Conservation (phyloP, 2,888 invertebrate species). For the Proisotoma minuta region DNA sequence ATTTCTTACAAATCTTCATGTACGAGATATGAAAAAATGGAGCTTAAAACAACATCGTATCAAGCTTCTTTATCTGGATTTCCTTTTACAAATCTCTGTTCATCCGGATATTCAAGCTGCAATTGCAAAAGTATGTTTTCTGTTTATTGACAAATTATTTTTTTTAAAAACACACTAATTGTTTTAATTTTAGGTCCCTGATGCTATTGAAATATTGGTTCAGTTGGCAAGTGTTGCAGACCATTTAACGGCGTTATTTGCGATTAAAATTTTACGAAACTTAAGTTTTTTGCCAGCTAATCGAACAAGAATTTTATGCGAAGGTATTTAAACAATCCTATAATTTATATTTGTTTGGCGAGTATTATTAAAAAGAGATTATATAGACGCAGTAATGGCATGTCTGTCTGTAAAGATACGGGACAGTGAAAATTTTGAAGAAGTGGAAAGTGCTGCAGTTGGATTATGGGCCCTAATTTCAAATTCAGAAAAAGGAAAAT, state of each 20-base stretch:
- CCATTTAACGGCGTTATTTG: conserved; percentile 39
- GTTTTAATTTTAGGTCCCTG: conserved; percentile 30
- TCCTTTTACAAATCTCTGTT: conserved; percentile 35
- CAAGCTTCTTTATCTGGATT: conserved; percentile 35
- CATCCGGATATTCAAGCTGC: conserved; percentile 38
- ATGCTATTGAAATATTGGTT: conserved; percentile 38
- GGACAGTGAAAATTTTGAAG: conserved; percentile 30
- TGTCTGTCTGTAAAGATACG: conserved; percentile 30
- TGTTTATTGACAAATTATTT: not conserved
- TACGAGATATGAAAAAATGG: conserved; percentile 42
- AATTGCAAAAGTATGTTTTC: conserved; percentile 36
- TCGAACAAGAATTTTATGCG: conserved; percentile 54
- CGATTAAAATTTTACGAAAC: conserved; percentile 57
- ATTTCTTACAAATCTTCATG: conserved; percentile 37
- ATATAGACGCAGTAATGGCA: conserved; percentile 34
- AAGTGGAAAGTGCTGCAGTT: conserved; percentile 36
- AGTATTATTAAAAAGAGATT: no score
- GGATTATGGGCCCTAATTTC: conserved; percentile 42
- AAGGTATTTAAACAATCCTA: conserved; percentile 24
- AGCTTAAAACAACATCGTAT: conserved; percentile 34
- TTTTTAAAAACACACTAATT: not conserved
- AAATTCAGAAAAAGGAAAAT: conserved; percentile 44
- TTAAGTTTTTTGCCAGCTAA: conserved; percentile 57
- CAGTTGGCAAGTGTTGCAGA: conserved; percentile 25
- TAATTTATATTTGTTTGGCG: not conserved